Percentiles rank a stretch among this genome's conserved stretches.
Conservation (phyloP, 2,113 vertebrate species). For the Lamprotornis superbus region DNA sequence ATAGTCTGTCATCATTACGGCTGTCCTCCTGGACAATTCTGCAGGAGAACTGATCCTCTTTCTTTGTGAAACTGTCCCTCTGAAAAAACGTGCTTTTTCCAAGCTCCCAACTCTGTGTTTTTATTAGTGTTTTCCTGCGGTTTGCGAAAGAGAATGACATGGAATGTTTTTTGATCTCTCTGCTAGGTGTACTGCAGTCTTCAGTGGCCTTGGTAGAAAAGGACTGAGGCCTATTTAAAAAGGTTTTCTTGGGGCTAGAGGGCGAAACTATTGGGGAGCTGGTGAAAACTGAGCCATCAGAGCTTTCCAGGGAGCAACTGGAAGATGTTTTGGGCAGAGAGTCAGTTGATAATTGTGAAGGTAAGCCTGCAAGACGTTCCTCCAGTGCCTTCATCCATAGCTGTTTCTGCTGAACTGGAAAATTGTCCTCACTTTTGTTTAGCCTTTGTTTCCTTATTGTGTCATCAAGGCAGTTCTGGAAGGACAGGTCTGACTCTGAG, state of each 20-base stretch:
- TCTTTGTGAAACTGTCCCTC: conserved; percentile 74
- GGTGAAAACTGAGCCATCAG: conserved; percentile 83
- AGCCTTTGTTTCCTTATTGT: conserved; percentile 66
- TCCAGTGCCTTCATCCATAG: conserved; percentile 62
- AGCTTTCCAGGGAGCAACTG: conserved; percentile 79
- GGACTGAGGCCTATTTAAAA: conserved; percentile 68
- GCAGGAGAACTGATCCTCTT: conserved; percentile 77
- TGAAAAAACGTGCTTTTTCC: conserved; percentile 21
- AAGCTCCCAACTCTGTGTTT: conserved; percentile 74
- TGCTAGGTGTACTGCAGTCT: conserved; percentile 38
- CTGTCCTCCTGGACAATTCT: conserved; percentile 78
- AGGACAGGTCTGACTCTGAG: conserved; percentile 85
- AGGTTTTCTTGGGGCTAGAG: conserved; percentile 66
- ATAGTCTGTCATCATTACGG: conserved; percentile 20
- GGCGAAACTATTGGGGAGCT: conserved; percentile 85
- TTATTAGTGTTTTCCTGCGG: conserved; percentile 67
- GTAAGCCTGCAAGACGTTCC: conserved; percentile 71
- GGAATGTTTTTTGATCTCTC: conserved; percentile 79
- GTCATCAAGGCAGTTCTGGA: conserved; percentile 12
- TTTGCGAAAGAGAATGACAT: conserved; percentile 79
- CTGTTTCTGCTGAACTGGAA: conserved; percentile 50
- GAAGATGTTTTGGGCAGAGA: conserved; percentile 72
- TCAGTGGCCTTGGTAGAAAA: conserved; percentile 56
- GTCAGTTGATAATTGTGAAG: conserved; percentile 50
- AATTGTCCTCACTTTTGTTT: conserved; percentile 85